A percentile compares a stretch with the other conserved stretches of the same genome.
phyloP scores from a whole-genome alignment of 2,113 vertebrate genomes.

The Prionailurus viverrinus region DNA sequence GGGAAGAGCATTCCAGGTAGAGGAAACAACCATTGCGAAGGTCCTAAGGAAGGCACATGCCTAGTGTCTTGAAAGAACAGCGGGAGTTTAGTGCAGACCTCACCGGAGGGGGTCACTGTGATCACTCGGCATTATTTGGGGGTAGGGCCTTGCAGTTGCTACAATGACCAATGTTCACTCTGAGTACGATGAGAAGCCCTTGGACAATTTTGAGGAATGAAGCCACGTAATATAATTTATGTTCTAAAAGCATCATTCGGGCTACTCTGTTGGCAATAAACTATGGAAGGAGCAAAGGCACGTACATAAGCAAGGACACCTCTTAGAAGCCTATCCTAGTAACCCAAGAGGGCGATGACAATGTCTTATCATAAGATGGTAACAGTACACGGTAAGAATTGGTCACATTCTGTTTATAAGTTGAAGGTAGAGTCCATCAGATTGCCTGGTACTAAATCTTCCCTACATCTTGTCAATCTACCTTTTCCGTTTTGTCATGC shows the following conservation, averaged over 20 bases:
- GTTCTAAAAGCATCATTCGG: not conserved
- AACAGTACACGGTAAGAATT: not conserved
- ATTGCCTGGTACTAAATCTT: not conserved
- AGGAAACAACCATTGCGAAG: not conserved
- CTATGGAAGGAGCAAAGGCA: not conserved
- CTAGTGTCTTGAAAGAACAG: not conserved
- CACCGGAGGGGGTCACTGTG: not conserved
- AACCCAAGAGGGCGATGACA: not conserved
- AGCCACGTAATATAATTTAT: not conserved
- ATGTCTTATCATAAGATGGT: not conserved
- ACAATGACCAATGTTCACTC: not conserved
- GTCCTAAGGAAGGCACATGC: not conserved
- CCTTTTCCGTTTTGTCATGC: not conserved
- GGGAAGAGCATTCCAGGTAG: not conserved
- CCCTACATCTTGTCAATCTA: not conserved
- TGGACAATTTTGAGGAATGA: not conserved
- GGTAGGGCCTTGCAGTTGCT: not conserved
- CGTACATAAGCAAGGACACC: not conserved
- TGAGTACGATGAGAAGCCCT: not conserved
- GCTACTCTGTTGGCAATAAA: not conserved
- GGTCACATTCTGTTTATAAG: not conserved
- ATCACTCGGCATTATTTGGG: not conserved
- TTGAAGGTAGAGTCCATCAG: not conserved
- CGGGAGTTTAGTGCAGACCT: not conserved
- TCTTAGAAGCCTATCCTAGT: not conserved